These are phyloP conservation scores for Morone chrysops DNA, from an alignment of 2,113 vertebrate genomes.

Conservation along the genomic window DNA sequence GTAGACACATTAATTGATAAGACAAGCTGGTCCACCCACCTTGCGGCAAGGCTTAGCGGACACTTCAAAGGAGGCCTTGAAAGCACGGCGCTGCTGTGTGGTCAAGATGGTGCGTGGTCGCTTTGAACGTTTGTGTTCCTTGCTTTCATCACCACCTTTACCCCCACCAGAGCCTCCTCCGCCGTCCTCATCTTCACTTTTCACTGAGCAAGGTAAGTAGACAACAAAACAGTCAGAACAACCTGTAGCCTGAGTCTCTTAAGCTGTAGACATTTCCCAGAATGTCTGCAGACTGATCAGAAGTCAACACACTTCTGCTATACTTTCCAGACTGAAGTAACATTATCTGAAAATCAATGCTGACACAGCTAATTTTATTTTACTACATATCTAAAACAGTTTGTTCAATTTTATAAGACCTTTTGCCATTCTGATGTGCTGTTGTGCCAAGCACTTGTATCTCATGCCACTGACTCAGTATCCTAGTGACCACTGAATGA, in stretches of 20 bases:
- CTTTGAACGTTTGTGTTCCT: slow-evolving; percentile 92
- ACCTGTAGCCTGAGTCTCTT: background rate
- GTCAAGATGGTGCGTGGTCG: slow-evolving; percentile 92
- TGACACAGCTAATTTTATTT: background rate
- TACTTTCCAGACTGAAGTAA: background rate
- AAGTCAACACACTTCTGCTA: background rate
- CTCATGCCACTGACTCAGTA: background rate
- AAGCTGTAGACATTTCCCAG: background rate
- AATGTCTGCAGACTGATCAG: background rate
- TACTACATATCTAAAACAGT: background rate
- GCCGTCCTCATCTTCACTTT: slow-evolving; percentile 91
- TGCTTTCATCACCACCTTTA: slow-evolving; percentile 87
- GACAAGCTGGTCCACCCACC: slow-evolving; percentile 73
- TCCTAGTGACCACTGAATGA: background rate
- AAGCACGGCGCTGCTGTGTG: slow-evolving; percentile 92
- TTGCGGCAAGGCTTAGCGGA: slow-evolving; percentile 94
- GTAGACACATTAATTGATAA: slow-evolving; percentile 32
- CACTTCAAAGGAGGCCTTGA: slow-evolving; percentile 95
- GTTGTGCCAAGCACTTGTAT: background rate
- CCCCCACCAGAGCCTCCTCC: slow-evolving; percentile 84
- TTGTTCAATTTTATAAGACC: background rate
- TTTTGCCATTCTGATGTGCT: background rate
- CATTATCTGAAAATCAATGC: background rate
- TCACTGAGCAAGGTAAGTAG: slow-evolving; percentile 81
- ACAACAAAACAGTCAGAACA: slow-evolving; percentile 39